phyloP scores from a whole-genome alignment of 1,140 invertebrate genomes.

The Nasonia giraulti region DNA sequence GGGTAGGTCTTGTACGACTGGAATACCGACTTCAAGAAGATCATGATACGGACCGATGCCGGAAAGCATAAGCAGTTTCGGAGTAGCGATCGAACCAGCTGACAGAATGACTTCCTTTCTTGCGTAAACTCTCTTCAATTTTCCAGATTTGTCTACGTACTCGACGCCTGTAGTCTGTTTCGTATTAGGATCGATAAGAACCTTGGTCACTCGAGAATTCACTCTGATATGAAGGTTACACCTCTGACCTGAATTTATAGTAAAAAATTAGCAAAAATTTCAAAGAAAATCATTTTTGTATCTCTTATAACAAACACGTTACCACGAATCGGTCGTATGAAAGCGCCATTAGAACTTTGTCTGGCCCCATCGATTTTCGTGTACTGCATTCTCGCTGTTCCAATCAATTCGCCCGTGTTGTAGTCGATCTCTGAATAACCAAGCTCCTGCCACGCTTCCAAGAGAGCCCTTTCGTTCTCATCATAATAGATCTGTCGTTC shows the following conservation, averaged over 20 bases:
- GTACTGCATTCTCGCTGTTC: not conserved
- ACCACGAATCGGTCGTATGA: conserved; percentile 23
- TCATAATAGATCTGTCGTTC: not conserved
- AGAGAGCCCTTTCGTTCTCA: not conserved
- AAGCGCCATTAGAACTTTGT: conserved; percentile 1
- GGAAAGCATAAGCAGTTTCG: conserved; percentile 15
- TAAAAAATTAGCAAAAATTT: not conserved
- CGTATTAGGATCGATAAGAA: conserved; percentile 73
- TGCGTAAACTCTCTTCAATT: not conserved
- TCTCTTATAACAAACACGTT: not conserved
- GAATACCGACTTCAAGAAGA: conserved; percentile 72
- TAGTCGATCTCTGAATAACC: not conserved
- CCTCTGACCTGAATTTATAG: conserved; percentile 59
- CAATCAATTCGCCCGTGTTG: not conserved
- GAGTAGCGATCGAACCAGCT: not conserved
- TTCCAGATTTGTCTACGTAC: conserved; percentile 54
- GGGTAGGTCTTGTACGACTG: conserved; percentile 72
- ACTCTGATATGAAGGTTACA: conserved; percentile 82
- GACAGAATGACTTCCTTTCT: conserved; percentile 18
- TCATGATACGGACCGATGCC: conserved; percentile 62
- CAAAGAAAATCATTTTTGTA: not conserved
- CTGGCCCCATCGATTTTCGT: not conserved
- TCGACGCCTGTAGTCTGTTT: conserved; percentile 22
- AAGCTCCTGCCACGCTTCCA: conserved; percentile 1
- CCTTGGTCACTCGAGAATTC: conserved; percentile 78